A percentile compares a stretch with the other conserved stretches of the same genome.
These are phyloP conservation scores for Graphium colonna DNA, from an alignment of 2,888 invertebrate species.

Conservation along the genomic window DNA sequence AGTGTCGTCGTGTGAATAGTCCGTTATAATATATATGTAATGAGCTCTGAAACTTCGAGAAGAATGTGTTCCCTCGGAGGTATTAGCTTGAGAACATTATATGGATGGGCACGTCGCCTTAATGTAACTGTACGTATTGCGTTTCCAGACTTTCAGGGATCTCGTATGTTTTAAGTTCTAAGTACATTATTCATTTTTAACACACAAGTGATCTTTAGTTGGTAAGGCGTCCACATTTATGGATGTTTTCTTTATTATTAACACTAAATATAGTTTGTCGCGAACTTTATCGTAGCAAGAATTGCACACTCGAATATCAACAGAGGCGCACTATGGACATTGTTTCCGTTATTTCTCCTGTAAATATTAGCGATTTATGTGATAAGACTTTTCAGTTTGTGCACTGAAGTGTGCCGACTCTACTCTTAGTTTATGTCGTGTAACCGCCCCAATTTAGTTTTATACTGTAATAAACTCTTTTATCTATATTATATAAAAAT, in stretches of 20 bases:
- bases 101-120: conserved; percentile 41
- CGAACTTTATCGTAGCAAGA: conserved; percentile 43
- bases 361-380: conserved; percentile 51
- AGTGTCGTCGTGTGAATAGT: conserved; percentile 1
- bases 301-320: conserved; percentile 44
- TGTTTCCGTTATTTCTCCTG: conserved; percentile 39
- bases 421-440: conserved; percentile 59
- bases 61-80: background rate
- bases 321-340: conserved; percentile 33
- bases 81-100: background rate
- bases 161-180: conserved; percentile 74
- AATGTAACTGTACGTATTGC: conserved; percentile 69
- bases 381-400: conserved; percentile 44
- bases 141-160: conserved; percentile 80
- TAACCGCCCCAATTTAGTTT: conserved; percentile 39
- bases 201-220: conserved; percentile 66
- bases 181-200: conserved; percentile 71
- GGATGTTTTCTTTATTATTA: conserved; percentile 34
- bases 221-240: conserved; percentile 35
- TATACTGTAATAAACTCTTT: conserved; percentile 34
- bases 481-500: conserved; percentile 40
- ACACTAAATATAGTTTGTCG: conserved; percentile 47
- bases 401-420: conserved; percentile 40
- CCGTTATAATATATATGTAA: background rate
- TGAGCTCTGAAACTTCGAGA: conserved; percentile 12